Percentiles rank a stretch among this genome's conserved stretches.
phyloP scores from a whole-genome alignment of 2,113 vertebrate species.

The Serinus canaria region DNA sequence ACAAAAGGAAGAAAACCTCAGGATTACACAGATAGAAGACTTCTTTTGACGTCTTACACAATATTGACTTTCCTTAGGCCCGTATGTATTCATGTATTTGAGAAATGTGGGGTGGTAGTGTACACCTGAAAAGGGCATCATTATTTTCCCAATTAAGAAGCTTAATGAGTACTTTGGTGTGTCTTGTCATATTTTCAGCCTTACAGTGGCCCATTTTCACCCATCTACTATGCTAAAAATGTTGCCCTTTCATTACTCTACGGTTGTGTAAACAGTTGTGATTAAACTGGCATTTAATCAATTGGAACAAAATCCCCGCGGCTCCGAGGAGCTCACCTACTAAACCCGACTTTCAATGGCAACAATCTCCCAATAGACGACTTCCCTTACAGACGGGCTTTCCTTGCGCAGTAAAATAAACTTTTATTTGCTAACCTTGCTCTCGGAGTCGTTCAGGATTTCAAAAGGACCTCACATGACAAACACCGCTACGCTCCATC shows the following conservation, averaged over 20 bases:
- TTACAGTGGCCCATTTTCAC: neutral
- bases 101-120: neutral
- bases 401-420: neutral
- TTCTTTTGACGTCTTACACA: neutral
- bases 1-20: neutral
- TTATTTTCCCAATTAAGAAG: conserved; percentile 21
- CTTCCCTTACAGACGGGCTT: neutral
- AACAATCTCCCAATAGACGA: neutral
- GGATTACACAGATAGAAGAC: neutral
- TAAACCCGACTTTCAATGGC: neutral
- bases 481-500: neutral
- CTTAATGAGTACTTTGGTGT: neutral
- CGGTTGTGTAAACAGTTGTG: neutral
- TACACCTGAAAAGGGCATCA: neutral
- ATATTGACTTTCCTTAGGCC: neutral
- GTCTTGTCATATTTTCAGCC: neutral
- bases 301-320: neutral
- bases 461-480: neutral
- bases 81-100: neutral
- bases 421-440: neutral
- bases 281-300: conserved; percentile 15
- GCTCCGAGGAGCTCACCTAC: neutral
- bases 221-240: conserved; percentile 17
- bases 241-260: neutral
- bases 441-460: neutral